Percentiles rank a stretch among this genome's conserved stretches.
phyloP scores from a whole-genome alignment of 1,140 invertebrate species.

The Charaxes varanes region DNA sequence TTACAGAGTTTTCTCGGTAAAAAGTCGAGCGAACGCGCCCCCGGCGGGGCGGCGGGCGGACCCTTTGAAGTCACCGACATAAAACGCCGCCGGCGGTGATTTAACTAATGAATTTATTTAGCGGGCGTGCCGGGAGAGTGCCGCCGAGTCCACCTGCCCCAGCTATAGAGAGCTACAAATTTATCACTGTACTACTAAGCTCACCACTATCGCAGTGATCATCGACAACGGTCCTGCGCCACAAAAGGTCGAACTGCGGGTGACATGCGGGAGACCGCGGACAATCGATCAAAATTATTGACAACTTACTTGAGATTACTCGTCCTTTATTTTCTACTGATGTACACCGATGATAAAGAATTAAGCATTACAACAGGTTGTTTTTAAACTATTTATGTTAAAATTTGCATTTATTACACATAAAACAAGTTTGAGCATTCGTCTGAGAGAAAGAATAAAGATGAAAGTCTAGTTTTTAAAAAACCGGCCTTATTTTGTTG shows the following conservation, averaged over 20 bases:
- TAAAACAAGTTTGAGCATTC: no score
- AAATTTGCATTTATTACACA: no score
- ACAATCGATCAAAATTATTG: constrained; percentile 22
- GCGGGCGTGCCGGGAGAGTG: constrained; percentile 54
- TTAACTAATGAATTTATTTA: constrained; percentile 77
- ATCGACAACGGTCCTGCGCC: constrained; percentile 21
- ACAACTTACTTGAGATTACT: constrained; percentile 18
- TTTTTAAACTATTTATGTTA: not conserved
- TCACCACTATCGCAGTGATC: constrained; percentile 11
- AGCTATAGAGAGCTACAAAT: constrained; percentile 28
- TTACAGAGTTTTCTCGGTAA: constrained; percentile 72
- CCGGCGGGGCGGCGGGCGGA: constrained; percentile 48
- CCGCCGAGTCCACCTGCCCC: constrained; percentile 36
- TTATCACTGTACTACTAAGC: constrained; percentile 11
- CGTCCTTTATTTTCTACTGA: constrained; percentile 9
- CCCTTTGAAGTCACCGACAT: constrained; percentile 73
- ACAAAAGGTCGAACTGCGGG: constrained; percentile 13
- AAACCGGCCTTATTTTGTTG: no score
- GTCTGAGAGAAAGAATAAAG: no score
- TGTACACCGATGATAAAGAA: constrained; percentile 1
- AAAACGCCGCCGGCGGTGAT: constrained; percentile 73
- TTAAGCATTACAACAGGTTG: constrained; percentile 6
- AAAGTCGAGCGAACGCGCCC: constrained; percentile 63
- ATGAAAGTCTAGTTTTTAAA: no score
- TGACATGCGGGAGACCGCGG: constrained; percentile 13